A percentile compares a stretch with the other conserved stretches of the same genome.
phyloP scores from a whole-genome alignment of 2,113 vertebrate genomes.

The Conger conger region DNA sequence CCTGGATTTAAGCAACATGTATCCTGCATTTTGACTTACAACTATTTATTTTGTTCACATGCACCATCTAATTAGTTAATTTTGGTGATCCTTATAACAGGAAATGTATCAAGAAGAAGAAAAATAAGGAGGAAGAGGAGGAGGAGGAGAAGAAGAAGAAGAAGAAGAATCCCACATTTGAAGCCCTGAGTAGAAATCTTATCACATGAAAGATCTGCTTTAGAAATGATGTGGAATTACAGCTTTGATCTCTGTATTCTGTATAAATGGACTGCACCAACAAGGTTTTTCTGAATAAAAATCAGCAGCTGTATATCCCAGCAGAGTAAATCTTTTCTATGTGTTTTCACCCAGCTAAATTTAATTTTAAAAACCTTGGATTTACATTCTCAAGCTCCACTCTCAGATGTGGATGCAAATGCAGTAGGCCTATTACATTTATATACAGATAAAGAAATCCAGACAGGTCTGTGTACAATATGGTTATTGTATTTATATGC shows the following conservation, averaged over 20 bases:
- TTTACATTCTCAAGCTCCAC: constrained; percentile 36
- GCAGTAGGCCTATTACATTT: constrained; percentile 31
- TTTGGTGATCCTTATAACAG: too few species aligned
- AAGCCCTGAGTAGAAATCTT: background rate
- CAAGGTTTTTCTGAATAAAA: constrained; percentile 27
- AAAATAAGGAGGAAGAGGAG: too few species aligned
- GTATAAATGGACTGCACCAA: constrained; percentile 36
- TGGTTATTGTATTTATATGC: constrained; percentile 55
- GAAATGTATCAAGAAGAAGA: too few species aligned
- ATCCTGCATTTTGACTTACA: too few species aligned
- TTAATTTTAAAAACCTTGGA: constrained; percentile 35
- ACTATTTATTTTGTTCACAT: too few species aligned
- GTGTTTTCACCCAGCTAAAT: constrained; percentile 42
- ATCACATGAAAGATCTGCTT: constrained; percentile 26
- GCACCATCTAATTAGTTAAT: too few species aligned
- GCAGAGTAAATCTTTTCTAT: constrained; percentile 42
- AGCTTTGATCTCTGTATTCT: constrained; percentile 27
- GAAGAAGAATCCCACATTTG: too few species aligned
- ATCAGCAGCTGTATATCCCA: constrained; percentile 54
- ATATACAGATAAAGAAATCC: constrained; percentile 61
- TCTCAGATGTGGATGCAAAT: constrained; percentile 36
- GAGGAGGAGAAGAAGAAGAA: too few species aligned
- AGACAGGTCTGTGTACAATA: constrained; percentile 55
- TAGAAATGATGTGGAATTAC: constrained; percentile 20
- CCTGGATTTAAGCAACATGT: too few species aligned